Conservation (phyloP, 2,113 vertebrate genomes). For the Zosterops pallidus region DNA sequence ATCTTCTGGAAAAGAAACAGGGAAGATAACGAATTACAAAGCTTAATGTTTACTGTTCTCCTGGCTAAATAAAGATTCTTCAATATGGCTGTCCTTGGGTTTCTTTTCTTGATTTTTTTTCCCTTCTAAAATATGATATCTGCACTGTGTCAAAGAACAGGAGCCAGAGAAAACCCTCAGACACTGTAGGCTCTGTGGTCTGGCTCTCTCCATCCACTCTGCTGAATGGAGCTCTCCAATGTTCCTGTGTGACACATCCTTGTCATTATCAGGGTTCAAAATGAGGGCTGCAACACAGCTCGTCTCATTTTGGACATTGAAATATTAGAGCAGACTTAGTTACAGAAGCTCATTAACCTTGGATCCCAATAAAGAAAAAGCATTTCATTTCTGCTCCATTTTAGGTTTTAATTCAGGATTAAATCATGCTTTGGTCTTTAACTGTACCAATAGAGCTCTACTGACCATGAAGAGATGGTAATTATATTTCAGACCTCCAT, state of each 20-base stretch:
- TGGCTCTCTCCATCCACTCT: background rate
- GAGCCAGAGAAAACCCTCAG: background rate
- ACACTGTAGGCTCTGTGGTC: background rate
- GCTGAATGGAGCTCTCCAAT: background rate
- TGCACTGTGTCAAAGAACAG: background rate
- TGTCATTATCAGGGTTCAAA: background rate
- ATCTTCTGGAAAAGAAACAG: conserved; percentile 37
- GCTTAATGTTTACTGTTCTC: conserved; percentile 19
- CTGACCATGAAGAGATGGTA: background rate
- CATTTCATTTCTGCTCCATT: background rate
- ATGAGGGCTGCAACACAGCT: background rate
- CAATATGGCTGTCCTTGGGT: background rate
- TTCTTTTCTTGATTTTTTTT: background rate
- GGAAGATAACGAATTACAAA: conserved; percentile 31
- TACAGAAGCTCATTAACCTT: background rate
- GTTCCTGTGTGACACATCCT: background rate
- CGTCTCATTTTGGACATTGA: background rate
- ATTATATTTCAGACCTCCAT: background rate
- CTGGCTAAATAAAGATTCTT: conserved; percentile 42
- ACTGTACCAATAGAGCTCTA: background rate
- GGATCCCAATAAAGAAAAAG: background rate
- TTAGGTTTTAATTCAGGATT: background rate
- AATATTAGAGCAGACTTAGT: background rate
- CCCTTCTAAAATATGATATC: background rate
- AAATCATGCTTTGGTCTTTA: background rate